phyloP scores from a whole-genome alignment of 1,140 invertebrate genomes.

The Drosophila athabasca region DNA sequence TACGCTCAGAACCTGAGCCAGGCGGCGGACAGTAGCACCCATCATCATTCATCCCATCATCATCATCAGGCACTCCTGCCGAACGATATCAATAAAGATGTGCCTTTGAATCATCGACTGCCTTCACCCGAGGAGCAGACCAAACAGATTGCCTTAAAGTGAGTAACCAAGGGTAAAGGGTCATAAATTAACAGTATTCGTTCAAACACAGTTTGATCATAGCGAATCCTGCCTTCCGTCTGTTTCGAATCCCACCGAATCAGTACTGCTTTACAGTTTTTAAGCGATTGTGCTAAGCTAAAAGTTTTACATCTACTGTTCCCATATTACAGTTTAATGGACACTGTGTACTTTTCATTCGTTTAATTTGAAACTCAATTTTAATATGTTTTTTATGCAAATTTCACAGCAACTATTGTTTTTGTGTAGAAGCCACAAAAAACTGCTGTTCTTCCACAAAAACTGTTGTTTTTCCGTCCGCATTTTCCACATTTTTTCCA shows the following conservation, averaged over 20 bases:
- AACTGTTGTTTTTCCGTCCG: constrained; percentile 18
- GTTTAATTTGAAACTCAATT: constrained; percentile 47
- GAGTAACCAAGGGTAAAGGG: constrained; percentile 70
- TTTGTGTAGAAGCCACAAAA: constrained; percentile 24
- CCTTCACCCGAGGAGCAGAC: constrained; percentile 93
- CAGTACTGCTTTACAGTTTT: neutral
- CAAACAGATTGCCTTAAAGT: constrained; percentile 91
- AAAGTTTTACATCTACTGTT: constrained; percentile 28
- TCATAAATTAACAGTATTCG: neutral
- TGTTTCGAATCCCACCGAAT: too few relatives aligned
- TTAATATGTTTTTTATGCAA: constrained; percentile 69
- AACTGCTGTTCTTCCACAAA: constrained; percentile 31
- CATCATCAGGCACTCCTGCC: constrained; percentile 60
- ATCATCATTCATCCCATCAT: constrained; percentile 38
- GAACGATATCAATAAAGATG: constrained; percentile 86
- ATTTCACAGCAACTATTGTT: constrained; percentile 51
- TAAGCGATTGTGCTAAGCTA: neutral
- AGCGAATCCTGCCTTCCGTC: too few relatives aligned
- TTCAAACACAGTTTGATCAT: too few relatives aligned
- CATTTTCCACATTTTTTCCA: constrained; percentile 18
- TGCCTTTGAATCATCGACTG: constrained; percentile 90
- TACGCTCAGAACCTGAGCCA: constrained; percentile 76
- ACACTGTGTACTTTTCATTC: constrained; percentile 1
- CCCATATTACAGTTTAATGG: neutral
- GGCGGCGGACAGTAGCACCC: constrained; percentile 61